Evolutionary conservation across 2,888 invertebrate genomes (phyloP), one percentile per base, ranked within the genome.

Genomic region (Allophyes oxyacanthae): DNA sequence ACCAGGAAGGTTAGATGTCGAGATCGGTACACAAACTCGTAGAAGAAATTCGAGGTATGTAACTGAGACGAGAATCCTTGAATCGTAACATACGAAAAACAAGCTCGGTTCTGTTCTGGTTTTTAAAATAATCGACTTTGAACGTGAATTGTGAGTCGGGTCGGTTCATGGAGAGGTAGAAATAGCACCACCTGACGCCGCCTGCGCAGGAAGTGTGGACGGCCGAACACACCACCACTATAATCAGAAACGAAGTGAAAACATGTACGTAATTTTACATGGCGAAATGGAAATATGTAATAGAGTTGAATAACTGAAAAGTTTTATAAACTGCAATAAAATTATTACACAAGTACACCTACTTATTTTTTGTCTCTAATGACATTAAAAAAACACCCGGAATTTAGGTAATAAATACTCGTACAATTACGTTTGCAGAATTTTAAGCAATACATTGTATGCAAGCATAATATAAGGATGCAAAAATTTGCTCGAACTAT

Each of bases 101-200:
- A 72, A 75, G 54, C 46, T 14, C 50, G 64, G 64, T 72, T 72
- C 64, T 53, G 69, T 79, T 77, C 68, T 62, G 50, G 75, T 77
- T 77, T 87, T 86, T 80, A 84, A 89, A 88, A 88, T 87, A 87
- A 85, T 85, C 82, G 88, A 81, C 89, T 89, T 89, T 89, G 89
- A 92, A 89, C 90, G 83, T 90, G 90, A 88, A 91, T 87, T 83
- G 80, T 81, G 77, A 64, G 77, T 65, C 76, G 61, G 67, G 77
- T 66, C 78, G 83, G 89, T 90, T 90, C 87, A 90, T 81, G 89
- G 87, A 87, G 86, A 88, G 79, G 86, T 88, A 85, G 85, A 90
- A 90, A 91, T 90, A 90, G 87, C 84, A 88, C 78, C 85, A 89
- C 86, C 90, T 88, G 90, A 86, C 88, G 82, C 78, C 66, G 69